phyloP scores from a whole-genome alignment of 2,113 vertebrate genomes.

The Microcebus lehilahytsara region DNA sequence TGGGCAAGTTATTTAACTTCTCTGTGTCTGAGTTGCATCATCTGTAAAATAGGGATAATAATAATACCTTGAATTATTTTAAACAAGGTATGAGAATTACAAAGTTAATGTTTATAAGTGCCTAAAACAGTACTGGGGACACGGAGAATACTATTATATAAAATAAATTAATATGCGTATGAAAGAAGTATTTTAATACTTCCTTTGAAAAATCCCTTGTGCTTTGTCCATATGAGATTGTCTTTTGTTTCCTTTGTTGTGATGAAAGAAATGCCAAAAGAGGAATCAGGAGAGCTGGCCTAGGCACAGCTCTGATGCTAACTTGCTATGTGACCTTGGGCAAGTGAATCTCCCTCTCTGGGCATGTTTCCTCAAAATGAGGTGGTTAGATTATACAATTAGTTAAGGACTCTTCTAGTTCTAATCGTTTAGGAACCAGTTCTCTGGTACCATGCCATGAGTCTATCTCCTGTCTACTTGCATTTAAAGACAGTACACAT shows the following conservation, averaged over 20 bases:
- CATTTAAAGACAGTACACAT: background rate
- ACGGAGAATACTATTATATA: background rate
- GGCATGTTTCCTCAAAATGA: conserved; percentile 6
- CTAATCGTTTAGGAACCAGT: background rate
- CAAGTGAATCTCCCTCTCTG: background rate
- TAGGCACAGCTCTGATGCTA: background rate
- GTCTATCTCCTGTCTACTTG: background rate
- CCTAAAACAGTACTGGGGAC: background rate
- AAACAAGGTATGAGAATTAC: background rate
- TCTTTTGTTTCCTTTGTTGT: background rate
- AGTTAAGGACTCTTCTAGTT: background rate
- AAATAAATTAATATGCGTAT: background rate
- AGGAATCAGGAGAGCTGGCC: background rate
- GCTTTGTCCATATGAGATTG: background rate
- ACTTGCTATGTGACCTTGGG: background rate
- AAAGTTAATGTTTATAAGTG: background rate
- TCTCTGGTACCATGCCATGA: background rate
- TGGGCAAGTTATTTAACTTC: background rate
- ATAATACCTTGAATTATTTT: background rate
- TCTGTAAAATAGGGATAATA: background rate
- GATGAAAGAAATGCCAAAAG: conserved; percentile 19
- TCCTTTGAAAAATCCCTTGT: background rate
- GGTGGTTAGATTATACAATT: background rate
- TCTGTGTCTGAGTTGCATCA: background rate
- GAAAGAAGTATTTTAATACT: background rate